Evolutionary conservation across 2,797 vertebrate genomes (phyloP).

Genomic region (Chanos chanos): DNA sequence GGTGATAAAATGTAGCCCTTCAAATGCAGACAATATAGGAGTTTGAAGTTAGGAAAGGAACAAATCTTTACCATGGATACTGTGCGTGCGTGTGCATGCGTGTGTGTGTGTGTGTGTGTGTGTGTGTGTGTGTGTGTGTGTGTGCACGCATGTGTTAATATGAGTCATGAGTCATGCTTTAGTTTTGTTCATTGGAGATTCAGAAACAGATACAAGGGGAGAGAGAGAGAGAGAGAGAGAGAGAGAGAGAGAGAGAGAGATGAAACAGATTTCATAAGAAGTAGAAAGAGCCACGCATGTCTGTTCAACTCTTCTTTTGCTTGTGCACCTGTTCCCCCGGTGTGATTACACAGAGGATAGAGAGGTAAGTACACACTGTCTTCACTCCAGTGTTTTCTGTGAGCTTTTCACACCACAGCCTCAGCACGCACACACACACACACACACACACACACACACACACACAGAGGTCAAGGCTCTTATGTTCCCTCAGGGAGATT

Average conservation of each 20-base stretch:
- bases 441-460: not conserved
- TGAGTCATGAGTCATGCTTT: constrained; percentile 44
- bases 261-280: constrained; percentile 25
- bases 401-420: not conserved
- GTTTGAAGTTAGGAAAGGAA: constrained; percentile 20
- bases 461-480: not conserved
- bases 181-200: constrained; percentile 36
- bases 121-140: constrained; percentile 30
- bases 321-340: constrained; percentile 7
- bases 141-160: constrained; percentile 8
- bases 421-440: not conserved
- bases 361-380: constrained; percentile 32
- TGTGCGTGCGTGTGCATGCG: too few species aligned
- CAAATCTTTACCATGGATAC: constrained; percentile 1
- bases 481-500: not conserved
- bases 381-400: constrained; percentile 1
- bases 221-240: constrained; percentile 10
- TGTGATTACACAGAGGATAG: not conserved
- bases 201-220: constrained; percentile 13
- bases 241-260: constrained; percentile 9
- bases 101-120: too few species aligned
- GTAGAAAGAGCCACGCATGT: constrained; percentile 18
- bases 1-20: constrained; percentile 47
- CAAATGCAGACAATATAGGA: constrained; percentile 18
- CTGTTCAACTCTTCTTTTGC: constrained; percentile 13